Conservation (phyloP, 2,888 invertebrate genomes). For the Drosophila stalkeri region DNA sequence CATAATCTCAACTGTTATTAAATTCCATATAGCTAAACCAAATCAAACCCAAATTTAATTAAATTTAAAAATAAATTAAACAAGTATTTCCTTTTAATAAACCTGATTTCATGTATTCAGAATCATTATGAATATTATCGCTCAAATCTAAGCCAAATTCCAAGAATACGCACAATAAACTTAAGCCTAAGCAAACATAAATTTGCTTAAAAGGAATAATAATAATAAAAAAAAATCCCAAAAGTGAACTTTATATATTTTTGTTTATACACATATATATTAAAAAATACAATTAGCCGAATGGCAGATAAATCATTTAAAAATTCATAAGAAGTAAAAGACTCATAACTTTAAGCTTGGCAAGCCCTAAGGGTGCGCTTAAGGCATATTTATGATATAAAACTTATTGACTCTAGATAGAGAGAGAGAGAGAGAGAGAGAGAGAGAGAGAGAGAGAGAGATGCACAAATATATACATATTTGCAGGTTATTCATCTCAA, state of each 20-base stretch:
- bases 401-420: slow-evolving; percentile 40
- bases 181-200: not conserved
- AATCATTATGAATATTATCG: too few relatives aligned
- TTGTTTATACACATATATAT: not conserved
- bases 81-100: not conserved
- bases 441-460: not conserved
- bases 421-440: not conserved
- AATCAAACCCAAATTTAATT: not conserved
- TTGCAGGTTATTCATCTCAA: slow-evolving; percentile 34
- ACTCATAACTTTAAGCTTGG: slow-evolving; percentile 35
- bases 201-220: not conserved
- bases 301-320: slow-evolving; percentile 50
- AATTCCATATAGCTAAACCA: too few relatives aligned
- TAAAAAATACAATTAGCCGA: slow-evolving; percentile 36
- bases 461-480: not conserved
- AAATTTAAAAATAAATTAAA: not conserved
- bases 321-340: slow-evolving; percentile 37
- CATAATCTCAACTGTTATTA: too few relatives aligned
- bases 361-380: slow-evolving; percentile 39
- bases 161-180: not conserved
- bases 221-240: slow-evolving; percentile 13
- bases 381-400: slow-evolving; percentile 54
- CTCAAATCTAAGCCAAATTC: not conserved
- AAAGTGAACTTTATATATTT: not conserved
- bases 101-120: too few relatives aligned